Percentiles rank a stretch among this genome's conserved stretches.
Conservation (phyloP, 2,113 vertebrate genomes). For the Harpagus bidentatus region DNA sequence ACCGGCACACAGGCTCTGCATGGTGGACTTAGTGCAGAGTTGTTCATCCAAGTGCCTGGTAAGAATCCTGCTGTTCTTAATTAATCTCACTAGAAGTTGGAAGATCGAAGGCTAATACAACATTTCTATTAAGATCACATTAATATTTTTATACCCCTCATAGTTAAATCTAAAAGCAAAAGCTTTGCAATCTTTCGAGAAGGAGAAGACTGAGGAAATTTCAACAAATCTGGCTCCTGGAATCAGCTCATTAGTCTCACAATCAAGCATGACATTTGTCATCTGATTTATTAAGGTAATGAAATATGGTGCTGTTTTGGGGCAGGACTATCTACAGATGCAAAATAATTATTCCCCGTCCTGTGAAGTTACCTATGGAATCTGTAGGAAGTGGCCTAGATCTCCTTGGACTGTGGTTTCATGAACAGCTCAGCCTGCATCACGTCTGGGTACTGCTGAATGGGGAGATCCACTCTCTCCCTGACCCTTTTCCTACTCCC, state of each 20-base stretch:
- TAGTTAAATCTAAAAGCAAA: not conserved
- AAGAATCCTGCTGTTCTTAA: not conserved
- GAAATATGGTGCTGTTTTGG: not conserved
- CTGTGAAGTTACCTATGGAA: not conserved
- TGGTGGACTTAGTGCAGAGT: not conserved
- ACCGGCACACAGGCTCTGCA: not conserved
- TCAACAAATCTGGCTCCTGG: not conserved
- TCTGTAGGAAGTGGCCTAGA: not conserved
- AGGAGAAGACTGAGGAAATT: not conserved
- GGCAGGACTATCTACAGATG: not conserved
- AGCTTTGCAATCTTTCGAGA: not conserved
- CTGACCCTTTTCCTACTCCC: not conserved
- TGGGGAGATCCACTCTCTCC: accelerated
- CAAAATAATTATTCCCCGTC: not conserved
- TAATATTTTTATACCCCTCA: not conserved
- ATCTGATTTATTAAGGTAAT: not conserved
- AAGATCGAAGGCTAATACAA: not conserved
- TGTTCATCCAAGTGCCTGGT: not conserved
- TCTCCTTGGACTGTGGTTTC: not conserved
- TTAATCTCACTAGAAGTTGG: not conserved
- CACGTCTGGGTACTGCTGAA: not conserved
- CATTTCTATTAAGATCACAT: not conserved
- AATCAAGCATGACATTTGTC: not conserved
- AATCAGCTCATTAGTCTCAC: not conserved
- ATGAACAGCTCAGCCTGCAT: not conserved